Percentiles rank a stretch among this genome's conserved stretches.
Conservation (phyloP, 2,113 vertebrate genomes). For the Eira barbara region DNA sequence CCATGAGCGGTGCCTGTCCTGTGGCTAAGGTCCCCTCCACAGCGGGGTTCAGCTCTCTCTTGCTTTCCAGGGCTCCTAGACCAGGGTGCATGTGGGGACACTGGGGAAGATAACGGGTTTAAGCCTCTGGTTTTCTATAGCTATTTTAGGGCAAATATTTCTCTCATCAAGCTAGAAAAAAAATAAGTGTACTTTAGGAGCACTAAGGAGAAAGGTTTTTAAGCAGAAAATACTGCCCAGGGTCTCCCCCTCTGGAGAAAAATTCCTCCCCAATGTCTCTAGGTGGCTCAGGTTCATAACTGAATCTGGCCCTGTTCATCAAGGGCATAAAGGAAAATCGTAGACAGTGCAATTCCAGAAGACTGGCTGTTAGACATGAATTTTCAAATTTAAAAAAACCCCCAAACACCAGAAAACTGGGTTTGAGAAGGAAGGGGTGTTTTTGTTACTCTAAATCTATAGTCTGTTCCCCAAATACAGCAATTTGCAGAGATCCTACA, state of each 20-base stretch:
- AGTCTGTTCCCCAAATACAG: background rate
- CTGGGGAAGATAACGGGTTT: background rate
- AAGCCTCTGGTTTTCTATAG: background rate
- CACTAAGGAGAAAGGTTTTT: background rate
- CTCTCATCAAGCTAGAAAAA: background rate
- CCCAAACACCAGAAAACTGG: background rate
- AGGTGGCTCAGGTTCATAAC: background rate
- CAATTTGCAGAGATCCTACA: background rate
- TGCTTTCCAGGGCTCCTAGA: background rate
- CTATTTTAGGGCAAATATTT: conserved; percentile 23
- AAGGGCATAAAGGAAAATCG: conserved; percentile 19
- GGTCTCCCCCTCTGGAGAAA: background rate
- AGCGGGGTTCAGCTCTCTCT: background rate
- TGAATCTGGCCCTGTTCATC: conserved; percentile 10
- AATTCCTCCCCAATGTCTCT: background rate
- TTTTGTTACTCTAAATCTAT: background rate
- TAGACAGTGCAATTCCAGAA: background rate
- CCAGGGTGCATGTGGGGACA: background rate
- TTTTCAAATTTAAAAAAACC: background rate
- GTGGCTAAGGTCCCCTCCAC: background rate
- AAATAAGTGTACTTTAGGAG: background rate
- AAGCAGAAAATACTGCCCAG: conserved; percentile 23
- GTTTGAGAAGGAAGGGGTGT: background rate
- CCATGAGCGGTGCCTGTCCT: background rate
- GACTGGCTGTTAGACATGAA: background rate